Base-by-base conservation (phyloP, 2,113 vertebrate species). In the Laticauda colubrina region DNA sequence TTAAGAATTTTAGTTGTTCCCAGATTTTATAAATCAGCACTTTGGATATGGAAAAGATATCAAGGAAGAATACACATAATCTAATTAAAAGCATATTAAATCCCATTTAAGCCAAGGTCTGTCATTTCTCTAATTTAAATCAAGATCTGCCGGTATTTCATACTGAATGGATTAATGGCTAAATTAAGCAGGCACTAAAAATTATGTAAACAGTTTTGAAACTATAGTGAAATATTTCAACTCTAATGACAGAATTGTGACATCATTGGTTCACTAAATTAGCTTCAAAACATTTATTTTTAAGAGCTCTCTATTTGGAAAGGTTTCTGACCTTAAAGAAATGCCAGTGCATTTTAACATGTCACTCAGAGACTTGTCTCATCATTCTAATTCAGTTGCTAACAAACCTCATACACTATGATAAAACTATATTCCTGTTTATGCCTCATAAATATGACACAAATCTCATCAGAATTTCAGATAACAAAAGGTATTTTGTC, bases 181-280 rank as follows among this genome's bases (percentile, higher is more conserved):
- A 55, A 81, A 90, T 34, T 90, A 90, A 81, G 54, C 51, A 90
- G 26, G 29, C 34, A 75, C 8, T 75, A 21, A 75, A 75, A 90
- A 1, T 24, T 51, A 75, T 34, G 43, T 39, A 20, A 75, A 64
- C 89, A 24, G 23, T 51, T 90, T 75, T 90, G 29, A 75, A 11
- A 24, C n/a, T 20, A 9, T 9, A 90, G 39, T 69, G 59, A 90
- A 90, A 69, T 26, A 51, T 51, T 48, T 48, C 89, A 90, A 51
- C 69, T 90, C 43, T 29, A n/a, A 21, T 75, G 45, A 61, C 29
- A 69, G 89, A 69, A 90, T 89, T 18, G 61, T 64, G 43, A 55
- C 23, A 64, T 64, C 89, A 59, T 18, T 89, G 24, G n/a, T 51
- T 57, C 26, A 90, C 89, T 90, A 90, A 90, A 90, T 69, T 90